Base-by-base conservation (phyloP, 2,113 vertebrate species). In the Arizona elegans region DNA sequence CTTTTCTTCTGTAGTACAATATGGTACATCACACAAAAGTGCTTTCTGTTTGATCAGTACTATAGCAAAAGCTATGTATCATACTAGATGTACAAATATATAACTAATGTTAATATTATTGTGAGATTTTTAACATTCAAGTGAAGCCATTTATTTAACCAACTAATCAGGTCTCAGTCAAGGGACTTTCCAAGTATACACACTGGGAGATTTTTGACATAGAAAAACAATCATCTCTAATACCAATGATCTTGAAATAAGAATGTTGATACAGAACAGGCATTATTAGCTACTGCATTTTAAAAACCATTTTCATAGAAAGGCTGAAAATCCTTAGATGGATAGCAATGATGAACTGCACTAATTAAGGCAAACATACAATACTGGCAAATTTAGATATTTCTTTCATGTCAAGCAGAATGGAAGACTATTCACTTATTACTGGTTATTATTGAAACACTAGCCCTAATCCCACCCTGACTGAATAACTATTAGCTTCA, bases 71-170 rank as follows among this genome's bases (percentile, higher is more conserved):
- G 93, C 90, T 29, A 0, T 85, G 65, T 17, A 90, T 91, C 50
- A 29, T 52, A 38, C 1, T 24, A 15, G 29, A 17, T 91, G 43
- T 53, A 86, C 88, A 90, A 81, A 70, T 86, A 92, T 55, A 90
- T 87, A 92, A 93, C 24, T 59, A 86, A 96, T 33, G 12, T 92
- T 92, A 90, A 92, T 75, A 95, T 93, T 87, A 87, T 95, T 93
- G 91, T 26, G 88, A 75, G n/a, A 65, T 93, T 23, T 92, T 88
- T 47, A 94, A 93, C 11, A 86, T 70, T 89, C 53, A 95, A 75
- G 59, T 89, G 19, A 65, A 92, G 23, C 85, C 50, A 10, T 93
- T 93, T 93, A 90, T 59, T 93, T 86, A 92, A 94, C 70, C 62
- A 94, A 92, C 47, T 52, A 94, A 38, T 86, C 91, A 92, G 21